phyloP scores from a whole-genome alignment of 2,888 invertebrate genomes.

The Sepioteuthis lessoniana region DNA sequence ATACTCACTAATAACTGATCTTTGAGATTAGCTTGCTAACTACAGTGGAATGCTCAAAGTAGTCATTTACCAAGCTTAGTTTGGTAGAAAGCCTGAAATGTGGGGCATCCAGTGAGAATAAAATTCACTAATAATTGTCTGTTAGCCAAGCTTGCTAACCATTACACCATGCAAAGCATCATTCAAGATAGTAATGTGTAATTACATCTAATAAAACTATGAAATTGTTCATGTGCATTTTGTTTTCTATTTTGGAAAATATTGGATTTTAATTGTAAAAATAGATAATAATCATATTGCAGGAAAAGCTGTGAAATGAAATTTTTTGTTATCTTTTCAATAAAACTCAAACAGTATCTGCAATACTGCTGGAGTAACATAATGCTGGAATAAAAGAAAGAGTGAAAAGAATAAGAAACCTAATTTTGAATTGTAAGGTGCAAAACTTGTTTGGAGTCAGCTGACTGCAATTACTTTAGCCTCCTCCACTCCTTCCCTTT shows the following conservation, averaged over 20 bases:
- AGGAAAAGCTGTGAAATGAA: background rate
- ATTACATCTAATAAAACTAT: no score
- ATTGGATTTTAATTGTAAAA: background rate
- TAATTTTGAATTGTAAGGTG: background rate
- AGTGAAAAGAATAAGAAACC: background rate
- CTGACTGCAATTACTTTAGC: background rate
- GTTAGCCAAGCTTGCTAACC: no score
- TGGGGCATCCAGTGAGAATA: no score
- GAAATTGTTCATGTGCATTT: no score
- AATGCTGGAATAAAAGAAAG: background rate
- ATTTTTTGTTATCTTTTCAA: background rate
- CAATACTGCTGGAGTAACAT: background rate
- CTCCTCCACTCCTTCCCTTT: background rate
- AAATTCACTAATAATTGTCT: no score
- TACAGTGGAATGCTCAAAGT: no score
- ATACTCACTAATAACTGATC: no score
- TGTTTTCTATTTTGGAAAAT: background rate
- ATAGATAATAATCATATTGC: background rate
- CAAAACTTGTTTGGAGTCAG: background rate
- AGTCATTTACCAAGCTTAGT: no score
- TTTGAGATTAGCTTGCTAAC: no score
- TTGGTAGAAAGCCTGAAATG: no score
- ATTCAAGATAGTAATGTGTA: no score
- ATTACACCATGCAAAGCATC: no score
- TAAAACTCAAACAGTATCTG: background rate